phyloP scores from a whole-genome alignment of 1,140 invertebrate species.

The Hirudo medicinalis region DNA sequence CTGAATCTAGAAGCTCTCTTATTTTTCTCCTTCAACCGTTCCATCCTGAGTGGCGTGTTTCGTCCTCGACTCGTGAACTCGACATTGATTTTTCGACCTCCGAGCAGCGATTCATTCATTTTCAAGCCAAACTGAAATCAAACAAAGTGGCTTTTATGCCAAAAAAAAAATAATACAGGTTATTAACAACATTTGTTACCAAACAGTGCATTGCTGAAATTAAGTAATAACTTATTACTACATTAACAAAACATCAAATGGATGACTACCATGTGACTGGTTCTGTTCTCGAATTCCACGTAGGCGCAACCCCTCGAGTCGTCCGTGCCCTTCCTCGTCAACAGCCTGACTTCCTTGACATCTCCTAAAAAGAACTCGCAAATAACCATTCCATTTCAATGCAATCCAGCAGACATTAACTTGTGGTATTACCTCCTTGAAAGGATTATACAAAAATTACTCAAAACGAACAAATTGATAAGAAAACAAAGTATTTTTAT shows the following conservation, averaged over 20 bases:
- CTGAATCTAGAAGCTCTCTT: slow-evolving; percentile 93
- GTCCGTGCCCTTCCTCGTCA: slow-evolving; percentile 29
- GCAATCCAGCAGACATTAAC: background rate
- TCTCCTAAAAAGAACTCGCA: slow-evolving; percentile 25
- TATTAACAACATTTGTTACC: background rate
- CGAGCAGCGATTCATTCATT: slow-evolving; percentile 31
- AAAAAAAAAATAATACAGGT: background rate
- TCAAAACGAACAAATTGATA: background rate
- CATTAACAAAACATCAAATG: background rate
- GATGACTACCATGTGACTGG: slow-evolving; percentile 30
- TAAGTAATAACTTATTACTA: background rate
- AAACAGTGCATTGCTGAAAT: background rate
- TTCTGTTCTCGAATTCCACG: slow-evolving; percentile 31
- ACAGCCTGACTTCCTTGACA: slow-evolving; percentile 30
- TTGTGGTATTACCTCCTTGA: no score
- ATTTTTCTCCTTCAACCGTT: slow-evolving; percentile 63
- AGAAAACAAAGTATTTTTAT: no score
- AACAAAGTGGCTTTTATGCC: slow-evolving; percentile 1
- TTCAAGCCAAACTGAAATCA: slow-evolving; percentile 30
- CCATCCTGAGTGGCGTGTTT: slow-evolving; percentile 21
- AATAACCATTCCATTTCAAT: background rate
- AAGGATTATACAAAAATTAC: background rate
- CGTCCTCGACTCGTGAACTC: slow-evolving; percentile 32
- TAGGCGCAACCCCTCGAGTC: slow-evolving; percentile 32
- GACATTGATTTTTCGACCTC: slow-evolving; percentile 31